Evolutionary conservation across 2,888 invertebrate species (phyloP).

Genomic region (Thyatira batis): DNA sequence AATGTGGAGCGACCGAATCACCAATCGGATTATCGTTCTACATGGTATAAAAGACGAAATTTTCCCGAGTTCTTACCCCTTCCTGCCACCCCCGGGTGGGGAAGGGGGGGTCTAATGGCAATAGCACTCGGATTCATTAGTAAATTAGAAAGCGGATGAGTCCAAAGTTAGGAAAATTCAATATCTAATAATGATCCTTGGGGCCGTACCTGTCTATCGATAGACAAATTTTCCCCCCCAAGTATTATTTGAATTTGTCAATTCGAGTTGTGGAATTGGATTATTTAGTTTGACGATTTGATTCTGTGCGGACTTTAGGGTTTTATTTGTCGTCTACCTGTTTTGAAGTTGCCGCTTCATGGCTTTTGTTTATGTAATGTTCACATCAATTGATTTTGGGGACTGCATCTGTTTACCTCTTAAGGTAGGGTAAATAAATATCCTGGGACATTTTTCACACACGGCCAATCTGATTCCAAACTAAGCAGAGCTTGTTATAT

Average conservation of each 20-base stretch:
- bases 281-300: constrained; percentile 79
- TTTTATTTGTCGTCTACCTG: constrained; percentile 58
- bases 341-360: constrained; percentile 36
- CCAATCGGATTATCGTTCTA: constrained; percentile 81
- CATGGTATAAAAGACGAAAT: constrained; percentile 81
- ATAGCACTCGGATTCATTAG: constrained; percentile 82
- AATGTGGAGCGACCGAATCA: constrained; percentile 76
- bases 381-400: background rate
- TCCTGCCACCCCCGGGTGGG: constrained; percentile 42
- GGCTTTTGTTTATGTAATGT: constrained; percentile 40
- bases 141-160: constrained; percentile 83
- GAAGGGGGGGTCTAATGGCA: constrained; percentile 67
- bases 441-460: too few species aligned
- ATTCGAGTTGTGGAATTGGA: constrained; percentile 73
- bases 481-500: too few species aligned
- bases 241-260: constrained; percentile 69
- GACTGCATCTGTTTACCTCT: background rate
- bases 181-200: constrained; percentile 81
- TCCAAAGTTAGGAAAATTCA: constrained; percentile 83
- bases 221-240: constrained; percentile 38
- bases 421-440: too few species aligned
- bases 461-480: too few species aligned
- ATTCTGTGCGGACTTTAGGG: constrained; percentile 63
- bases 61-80: constrained; percentile 75
- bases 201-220: constrained; percentile 71